Conservation (phyloP, 2,797 vertebrate species). For the Poeciliopsis gracilis region DNA sequence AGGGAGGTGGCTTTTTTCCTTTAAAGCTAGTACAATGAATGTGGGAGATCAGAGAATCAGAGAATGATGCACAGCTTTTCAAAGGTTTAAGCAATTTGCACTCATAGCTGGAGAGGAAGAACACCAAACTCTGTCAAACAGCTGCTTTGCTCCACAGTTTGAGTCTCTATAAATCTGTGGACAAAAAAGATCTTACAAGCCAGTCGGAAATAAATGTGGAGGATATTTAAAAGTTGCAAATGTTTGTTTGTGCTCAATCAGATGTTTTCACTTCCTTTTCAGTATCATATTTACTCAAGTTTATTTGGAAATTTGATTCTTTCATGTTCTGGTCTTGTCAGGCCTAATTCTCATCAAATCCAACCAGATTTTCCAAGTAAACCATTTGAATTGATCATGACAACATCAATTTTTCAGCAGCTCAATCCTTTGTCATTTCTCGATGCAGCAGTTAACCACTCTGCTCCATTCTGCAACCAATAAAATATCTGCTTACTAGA, state of each 20-base stretch:
- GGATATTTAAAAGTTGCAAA: background rate
- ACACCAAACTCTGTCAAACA: slow-evolving; percentile 26
- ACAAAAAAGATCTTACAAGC: slow-evolving; percentile 17
- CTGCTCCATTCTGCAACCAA: background rate
- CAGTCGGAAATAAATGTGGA: background rate
- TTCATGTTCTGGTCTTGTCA: background rate
- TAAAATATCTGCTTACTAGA: background rate
- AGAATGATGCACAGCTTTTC: slow-evolving; percentile 17
- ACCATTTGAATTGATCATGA: background rate
- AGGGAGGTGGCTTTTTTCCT: background rate
- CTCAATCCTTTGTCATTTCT: background rate
- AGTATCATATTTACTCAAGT: background rate
- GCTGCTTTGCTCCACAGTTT: slow-evolving; percentile 45
- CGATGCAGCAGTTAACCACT: background rate
- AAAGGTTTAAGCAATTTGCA: slow-evolving; percentile 19
- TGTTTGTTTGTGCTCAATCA: background rate
- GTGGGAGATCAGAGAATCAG: background rate
- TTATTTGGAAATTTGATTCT: background rate
- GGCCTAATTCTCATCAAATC: background rate
- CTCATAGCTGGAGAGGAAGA: slow-evolving; percentile 28
- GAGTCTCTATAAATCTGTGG: slow-evolving; percentile 21
- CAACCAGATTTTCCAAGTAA: background rate
- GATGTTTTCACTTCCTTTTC: background rate
- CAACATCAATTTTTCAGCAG: background rate
- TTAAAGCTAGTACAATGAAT: background rate